phyloP scores from a whole-genome alignment of 2,888 invertebrate genomes.

The Anodontia alba region DNA sequence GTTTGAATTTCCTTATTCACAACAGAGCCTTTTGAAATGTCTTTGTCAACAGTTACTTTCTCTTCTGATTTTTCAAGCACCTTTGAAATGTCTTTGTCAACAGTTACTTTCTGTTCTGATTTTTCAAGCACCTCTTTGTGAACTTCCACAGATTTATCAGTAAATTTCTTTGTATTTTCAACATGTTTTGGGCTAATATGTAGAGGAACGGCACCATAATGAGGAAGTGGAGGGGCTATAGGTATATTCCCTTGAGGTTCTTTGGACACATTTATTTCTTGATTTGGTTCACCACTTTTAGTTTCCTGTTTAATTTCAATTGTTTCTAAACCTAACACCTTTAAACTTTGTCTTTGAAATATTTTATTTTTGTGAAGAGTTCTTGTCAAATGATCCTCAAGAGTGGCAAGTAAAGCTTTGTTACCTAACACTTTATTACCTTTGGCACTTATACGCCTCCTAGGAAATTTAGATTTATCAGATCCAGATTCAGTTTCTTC shows the following conservation, averaged over 20 bases:
- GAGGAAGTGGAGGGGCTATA: neutral
- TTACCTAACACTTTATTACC: slow-evolving; percentile 71
- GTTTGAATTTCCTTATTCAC: neutral
- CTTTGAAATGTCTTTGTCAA: neutral
- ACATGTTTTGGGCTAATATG: neutral
- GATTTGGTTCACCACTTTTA: neutral
- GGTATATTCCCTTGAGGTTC: neutral
- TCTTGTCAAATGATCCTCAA: slow-evolving; percentile 74
- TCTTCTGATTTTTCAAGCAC: neutral
- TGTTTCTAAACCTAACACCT: slow-evolving; percentile 52
- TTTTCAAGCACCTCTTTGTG: neutral
- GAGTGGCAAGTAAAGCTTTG: slow-evolving; percentile 69
- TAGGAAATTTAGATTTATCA: slow-evolving; percentile 28
- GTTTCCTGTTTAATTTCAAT: slow-evolving; percentile 36
- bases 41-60: neutral
- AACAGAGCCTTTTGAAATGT: neutral
- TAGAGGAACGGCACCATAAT: neutral
- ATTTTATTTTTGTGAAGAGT: slow-evolving; percentile 64
- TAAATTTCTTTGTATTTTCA: too few relatives aligned
- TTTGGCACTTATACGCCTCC: slow-evolving; percentile 46
- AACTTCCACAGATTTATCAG: neutral
- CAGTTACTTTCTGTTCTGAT: neutral
- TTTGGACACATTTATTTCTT: neutral
- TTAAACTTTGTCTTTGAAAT: slow-evolving; percentile 57
- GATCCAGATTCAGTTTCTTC: slow-evolving; percentile 28